Conservation (phyloP, 2,888 invertebrate species). For the Leucoma salicis region DNA sequence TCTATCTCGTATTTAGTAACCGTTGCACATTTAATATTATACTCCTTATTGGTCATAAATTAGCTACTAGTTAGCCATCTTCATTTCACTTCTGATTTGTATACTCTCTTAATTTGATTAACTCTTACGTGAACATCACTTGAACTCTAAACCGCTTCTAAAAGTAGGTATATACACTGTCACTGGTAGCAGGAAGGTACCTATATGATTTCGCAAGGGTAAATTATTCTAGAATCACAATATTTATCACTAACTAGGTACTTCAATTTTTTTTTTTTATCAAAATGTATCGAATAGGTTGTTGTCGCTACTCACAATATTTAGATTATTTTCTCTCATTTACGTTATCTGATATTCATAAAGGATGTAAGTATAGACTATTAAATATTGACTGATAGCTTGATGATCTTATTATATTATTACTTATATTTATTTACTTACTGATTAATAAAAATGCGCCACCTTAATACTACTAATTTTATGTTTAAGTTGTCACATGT, state of each 20-base stretch:
- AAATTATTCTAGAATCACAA: no score
- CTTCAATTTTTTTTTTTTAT: no score
- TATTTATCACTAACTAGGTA: no score
- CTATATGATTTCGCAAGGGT: no score
- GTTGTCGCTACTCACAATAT: neutral
- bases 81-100: slow-evolving; percentile 17
- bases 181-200: no score
- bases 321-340: neutral
- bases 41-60: slow-evolving; percentile 5
- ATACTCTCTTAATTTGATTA: slow-evolving; percentile 33
- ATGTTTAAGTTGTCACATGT: slow-evolving; percentile 37
- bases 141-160: slow-evolving; percentile 11
- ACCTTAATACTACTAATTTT: neutral
- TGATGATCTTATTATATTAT: no score
- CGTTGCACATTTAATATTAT: slow-evolving; percentile 6
- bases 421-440: neutral
- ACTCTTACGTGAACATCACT: slow-evolving; percentile 21
- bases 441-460: neutral
- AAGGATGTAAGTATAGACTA: no score
- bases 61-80: neutral
- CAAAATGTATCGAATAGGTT: no score
- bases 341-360: neutral
- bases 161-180: slow-evolving; percentile 22
- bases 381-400: no score
- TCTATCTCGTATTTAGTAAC: slow-evolving; percentile 12